Evolutionary conservation across 2,113 vertebrate genomes (phyloP).

Genomic region (Ceyx melanurus): DNA sequence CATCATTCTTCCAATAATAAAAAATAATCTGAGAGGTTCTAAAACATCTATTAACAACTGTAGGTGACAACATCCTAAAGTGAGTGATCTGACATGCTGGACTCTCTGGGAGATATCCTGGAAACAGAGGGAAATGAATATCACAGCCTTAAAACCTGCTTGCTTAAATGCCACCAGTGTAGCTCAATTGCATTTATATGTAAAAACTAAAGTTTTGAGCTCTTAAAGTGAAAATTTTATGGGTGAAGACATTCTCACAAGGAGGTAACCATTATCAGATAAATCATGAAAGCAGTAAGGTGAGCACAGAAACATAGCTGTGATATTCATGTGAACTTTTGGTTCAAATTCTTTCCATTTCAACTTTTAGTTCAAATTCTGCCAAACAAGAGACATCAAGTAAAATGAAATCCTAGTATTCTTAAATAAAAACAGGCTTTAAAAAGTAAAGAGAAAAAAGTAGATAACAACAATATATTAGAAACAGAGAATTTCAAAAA

Average conservation of each 20-base stretch:
- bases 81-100: background rate
- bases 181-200: background rate
- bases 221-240: background rate
- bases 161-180: background rate
- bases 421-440: background rate
- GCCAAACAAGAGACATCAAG: background rate
- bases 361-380: background rate
- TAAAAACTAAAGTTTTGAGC: background rate
- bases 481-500: background rate
- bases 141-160: background rate
- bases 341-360: background rate
- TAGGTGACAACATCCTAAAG: background rate
- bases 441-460: background rate
- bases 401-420: background rate
- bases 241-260: background rate
- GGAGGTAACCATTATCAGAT: background rate
- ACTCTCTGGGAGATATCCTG: background rate
- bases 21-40: background rate
- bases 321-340: background rate
- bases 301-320: background rate
- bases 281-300: background rate
- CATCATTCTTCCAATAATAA: background rate
- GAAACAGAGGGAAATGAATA: background rate
- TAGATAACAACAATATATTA: background rate
- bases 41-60: background rate